phyloP scores from a whole-genome alignment of 1,140 invertebrate species.

The Rhopalosiphum maidis region DNA sequence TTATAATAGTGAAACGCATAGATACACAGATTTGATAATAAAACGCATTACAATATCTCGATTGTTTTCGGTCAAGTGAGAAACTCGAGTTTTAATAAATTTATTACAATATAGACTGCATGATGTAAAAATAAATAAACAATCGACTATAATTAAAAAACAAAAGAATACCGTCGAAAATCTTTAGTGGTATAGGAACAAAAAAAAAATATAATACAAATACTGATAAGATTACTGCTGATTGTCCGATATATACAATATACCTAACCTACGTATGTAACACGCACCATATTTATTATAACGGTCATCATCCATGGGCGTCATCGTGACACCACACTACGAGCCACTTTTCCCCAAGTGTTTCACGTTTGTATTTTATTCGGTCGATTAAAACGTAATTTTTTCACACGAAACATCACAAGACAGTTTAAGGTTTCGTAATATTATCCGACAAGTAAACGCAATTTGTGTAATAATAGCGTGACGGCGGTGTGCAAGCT shows the following conservation, averaged over 20 bases:
- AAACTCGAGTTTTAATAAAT: background rate
- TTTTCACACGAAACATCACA: constrained; percentile 19
- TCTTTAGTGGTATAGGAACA: too few species aligned
- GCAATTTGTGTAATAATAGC: background rate
- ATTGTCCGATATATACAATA: background rate
- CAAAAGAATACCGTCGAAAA: background rate
- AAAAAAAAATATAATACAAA: background rate
- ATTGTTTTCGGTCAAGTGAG: constrained; percentile 2
- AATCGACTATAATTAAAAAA: background rate
- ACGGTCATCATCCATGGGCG: constrained; percentile 25
- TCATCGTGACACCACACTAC: constrained; percentile 2
- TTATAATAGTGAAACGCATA: background rate
- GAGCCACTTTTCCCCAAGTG: background rate
- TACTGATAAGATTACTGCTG: background rate
- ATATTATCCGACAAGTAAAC: background rate
- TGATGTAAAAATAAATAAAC: background rate
- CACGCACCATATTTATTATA: background rate
- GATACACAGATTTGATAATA: background rate
- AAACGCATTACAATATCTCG: background rate
- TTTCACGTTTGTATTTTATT: constrained; percentile 5
- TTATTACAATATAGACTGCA: background rate
- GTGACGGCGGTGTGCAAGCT: background rate
- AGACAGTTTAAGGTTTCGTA: background rate
- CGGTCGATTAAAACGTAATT: background rate
- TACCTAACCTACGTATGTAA: background rate